Evolutionary conservation across 2,888 invertebrate genomes (phyloP).

Genomic region (Lamellibrachia columna): DNA sequence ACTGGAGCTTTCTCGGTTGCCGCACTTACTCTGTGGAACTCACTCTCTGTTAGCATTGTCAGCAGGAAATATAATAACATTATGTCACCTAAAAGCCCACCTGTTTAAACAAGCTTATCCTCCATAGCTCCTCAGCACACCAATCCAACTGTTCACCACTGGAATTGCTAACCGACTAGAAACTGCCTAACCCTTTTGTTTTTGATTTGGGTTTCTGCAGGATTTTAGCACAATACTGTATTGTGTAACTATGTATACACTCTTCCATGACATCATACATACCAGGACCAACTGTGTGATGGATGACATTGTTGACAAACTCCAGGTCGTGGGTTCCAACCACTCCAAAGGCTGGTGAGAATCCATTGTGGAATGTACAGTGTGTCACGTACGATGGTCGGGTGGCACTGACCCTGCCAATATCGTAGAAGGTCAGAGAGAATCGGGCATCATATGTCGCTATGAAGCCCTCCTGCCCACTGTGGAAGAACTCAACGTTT

Average conservation of each 20-base stretch:
- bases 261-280: not conserved
- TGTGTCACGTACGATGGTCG: not conserved
- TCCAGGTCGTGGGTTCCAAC: not conserved
- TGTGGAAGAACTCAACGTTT: slow-evolving; percentile 41
- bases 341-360: not conserved
- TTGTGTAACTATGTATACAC: not conserved
- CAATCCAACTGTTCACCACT: no score
- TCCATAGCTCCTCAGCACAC: no score
- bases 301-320: slow-evolving; percentile 39
- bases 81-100: no score
- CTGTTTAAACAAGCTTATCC: no score
- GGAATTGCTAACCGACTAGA: no score
- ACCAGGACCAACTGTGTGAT: slow-evolving; percentile 39
- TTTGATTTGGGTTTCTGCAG: no score
- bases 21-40: no score
- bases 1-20: no score
- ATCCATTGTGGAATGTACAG: not conserved
- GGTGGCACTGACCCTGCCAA: slow-evolving; percentile 31
- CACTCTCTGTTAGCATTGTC: no score
- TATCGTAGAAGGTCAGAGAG: slow-evolving; percentile 39
- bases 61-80: no score
- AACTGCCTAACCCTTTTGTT: no score
- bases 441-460: slow-evolving; percentile 41
- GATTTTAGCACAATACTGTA: not conserved
- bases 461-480: slow-evolving; percentile 43